These are phyloP conservation scores for Lordiphosa stackelbergi DNA, from an alignment of 1,140 invertebrate species.

Conservation along the genomic window DNA sequence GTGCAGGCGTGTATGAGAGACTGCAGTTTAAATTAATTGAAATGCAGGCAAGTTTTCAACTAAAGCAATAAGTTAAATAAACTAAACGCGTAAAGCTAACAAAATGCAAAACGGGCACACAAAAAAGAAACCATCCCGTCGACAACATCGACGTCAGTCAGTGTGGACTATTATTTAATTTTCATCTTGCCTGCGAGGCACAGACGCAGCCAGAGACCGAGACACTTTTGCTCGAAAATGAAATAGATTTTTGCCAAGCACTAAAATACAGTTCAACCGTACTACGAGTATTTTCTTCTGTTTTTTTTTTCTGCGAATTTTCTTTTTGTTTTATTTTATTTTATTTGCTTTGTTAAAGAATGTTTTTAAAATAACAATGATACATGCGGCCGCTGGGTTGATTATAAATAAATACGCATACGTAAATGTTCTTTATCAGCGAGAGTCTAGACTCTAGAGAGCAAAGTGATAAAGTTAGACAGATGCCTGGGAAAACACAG, in stretches of 20 bases:
- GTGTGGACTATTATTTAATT: slow-evolving; percentile 68
- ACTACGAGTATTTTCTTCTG: slow-evolving; percentile 49
- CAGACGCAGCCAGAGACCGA: slow-evolving; percentile 14
- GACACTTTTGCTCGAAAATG: slow-evolving; percentile 40
- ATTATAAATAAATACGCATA: slow-evolving; percentile 74
- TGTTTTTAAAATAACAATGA: slow-evolving; percentile 74
- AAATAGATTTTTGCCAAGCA: slow-evolving; percentile 44
- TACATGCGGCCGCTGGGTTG: slow-evolving; percentile 66
- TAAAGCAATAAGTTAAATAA: slow-evolving; percentile 41
- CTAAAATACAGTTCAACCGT: slow-evolving; percentile 59
- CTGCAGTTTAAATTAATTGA: slow-evolving; percentile 64
- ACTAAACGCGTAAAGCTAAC: slow-evolving; percentile 29
- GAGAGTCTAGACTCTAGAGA: slow-evolving; percentile 10
- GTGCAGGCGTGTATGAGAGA: slow-evolving; percentile 1
- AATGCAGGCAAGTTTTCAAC: slow-evolving; percentile 46
- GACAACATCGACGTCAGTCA: slow-evolving; percentile 59
- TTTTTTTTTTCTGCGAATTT: slow-evolving; percentile 26
- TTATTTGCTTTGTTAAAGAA: slow-evolving; percentile 58
- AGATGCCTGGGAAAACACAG: slow-evolving; percentile 17
- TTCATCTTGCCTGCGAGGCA: slow-evolving; percentile 44
- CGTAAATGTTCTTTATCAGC: slow-evolving; percentile 71
- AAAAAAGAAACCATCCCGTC: slow-evolving; percentile 17
- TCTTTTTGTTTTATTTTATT: slow-evolving; percentile 28
- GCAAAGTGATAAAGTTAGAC: not conserved
- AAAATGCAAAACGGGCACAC: slow-evolving; percentile 23